Conservation (phyloP, 2,888 invertebrate species). For the Lepidochrysops patricia region DNA sequence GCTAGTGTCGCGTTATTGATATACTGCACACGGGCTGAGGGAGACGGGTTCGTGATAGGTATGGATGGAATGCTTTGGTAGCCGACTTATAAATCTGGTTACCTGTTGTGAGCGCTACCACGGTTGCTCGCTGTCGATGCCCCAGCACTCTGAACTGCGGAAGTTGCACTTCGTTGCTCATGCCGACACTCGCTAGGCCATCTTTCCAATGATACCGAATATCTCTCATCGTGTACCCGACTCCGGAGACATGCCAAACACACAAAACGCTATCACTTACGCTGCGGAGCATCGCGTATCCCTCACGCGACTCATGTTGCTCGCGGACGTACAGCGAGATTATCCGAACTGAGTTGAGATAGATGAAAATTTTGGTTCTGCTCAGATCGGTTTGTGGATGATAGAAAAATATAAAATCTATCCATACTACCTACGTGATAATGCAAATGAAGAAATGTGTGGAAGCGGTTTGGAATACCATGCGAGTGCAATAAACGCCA, state of each 20-base stretch:
- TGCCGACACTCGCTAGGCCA: slow-evolving; percentile 93
- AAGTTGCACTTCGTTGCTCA: slow-evolving; percentile 95
- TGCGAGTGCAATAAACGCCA: slow-evolving; percentile 7
- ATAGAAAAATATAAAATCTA: slow-evolving; percentile 59
- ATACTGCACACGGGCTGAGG: slow-evolving; percentile 66
- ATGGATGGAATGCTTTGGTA: slow-evolving; percentile 60
- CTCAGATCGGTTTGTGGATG: slow-evolving; percentile 45
- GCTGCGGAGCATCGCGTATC: slow-evolving; percentile 60
- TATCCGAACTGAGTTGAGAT: slow-evolving; percentile 38
- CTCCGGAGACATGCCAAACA: slow-evolving; percentile 79
- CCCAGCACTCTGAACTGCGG: slow-evolving; percentile 98
- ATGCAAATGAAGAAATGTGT: slow-evolving; percentile 25
- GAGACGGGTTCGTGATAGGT: slow-evolving; percentile 65
- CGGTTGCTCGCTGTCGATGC: slow-evolving; percentile 94
- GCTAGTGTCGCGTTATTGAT: slow-evolving; percentile 62
- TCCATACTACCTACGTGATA: slow-evolving; percentile 35
- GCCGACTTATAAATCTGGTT: slow-evolving; percentile 60
- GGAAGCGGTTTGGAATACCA: slow-evolving; percentile 13
- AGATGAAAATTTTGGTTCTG: slow-evolving; percentile 15
- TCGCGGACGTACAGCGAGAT: slow-evolving; percentile 40
- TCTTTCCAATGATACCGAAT: slow-evolving; percentile 97
- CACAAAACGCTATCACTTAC: slow-evolving; percentile 75
- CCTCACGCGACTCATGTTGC: slow-evolving; percentile 41
- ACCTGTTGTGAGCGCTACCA: slow-evolving; percentile 97
- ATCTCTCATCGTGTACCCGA: slow-evolving; percentile 98